Evolutionary conservation across 2,888 invertebrate species (phyloP).

Genomic region (Acheta domesticus): DNA sequence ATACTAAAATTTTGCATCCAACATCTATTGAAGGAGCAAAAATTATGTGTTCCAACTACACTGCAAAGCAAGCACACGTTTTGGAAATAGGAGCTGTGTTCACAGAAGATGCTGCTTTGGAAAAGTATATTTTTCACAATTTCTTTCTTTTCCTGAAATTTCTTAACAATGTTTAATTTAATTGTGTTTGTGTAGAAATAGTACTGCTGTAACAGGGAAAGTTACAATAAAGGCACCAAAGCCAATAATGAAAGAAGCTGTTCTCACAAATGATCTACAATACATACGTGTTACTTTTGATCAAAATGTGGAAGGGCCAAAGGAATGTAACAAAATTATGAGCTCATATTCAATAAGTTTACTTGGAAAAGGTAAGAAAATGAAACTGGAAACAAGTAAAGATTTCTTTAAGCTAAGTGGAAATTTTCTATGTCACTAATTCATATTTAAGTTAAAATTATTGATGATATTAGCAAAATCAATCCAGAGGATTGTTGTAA

Average conservation of each 20-base stretch:
- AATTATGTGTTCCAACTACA: conserved; percentile 33
- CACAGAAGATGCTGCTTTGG: conserved; percentile 36
- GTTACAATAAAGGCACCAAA: conserved; percentile 30
- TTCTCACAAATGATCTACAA: conserved; percentile 32
- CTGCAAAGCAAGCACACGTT: conserved; percentile 29
- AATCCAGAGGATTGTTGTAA: too few relatives aligned
- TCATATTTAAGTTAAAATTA: too few relatives aligned
- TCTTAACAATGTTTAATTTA: background rate
- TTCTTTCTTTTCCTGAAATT: background rate
- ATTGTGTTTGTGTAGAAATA: too few relatives aligned
- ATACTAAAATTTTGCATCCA: conserved; percentile 30
- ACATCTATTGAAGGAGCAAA: conserved; percentile 23
- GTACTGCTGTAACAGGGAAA: too few relatives aligned
- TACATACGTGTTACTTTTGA: conserved; percentile 35
- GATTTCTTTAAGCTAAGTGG: background rate
- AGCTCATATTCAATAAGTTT: conserved; percentile 25
- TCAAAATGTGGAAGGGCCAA: conserved; percentile 35
- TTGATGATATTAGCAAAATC: too few relatives aligned
- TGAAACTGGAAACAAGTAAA: background rate
- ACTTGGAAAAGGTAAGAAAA: conserved; percentile 32
- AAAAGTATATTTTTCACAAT: conserved; percentile 30
- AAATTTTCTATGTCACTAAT: background rate
- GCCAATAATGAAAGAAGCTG: conserved; percentile 32
- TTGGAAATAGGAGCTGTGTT: conserved; percentile 35
- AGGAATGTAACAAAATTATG: conserved; percentile 30